Evolutionary conservation across 2,888 invertebrate species (phyloP).

Genomic region (Tricholauxania praeusta): DNA sequence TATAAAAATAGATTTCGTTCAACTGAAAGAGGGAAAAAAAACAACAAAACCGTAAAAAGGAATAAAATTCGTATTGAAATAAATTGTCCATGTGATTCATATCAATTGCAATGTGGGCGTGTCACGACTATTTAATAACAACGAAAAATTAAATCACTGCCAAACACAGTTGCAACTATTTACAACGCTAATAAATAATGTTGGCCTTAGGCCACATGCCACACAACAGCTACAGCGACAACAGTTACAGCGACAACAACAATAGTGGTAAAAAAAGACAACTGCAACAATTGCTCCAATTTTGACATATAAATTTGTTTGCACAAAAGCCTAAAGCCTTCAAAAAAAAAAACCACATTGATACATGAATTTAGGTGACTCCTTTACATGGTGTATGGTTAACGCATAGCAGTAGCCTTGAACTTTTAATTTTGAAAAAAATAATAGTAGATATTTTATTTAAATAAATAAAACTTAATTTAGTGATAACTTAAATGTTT

Average conservation of each 20-base stretch:
- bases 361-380: no score
- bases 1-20: neutral
- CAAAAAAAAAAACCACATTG: no score
- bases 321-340: neutral
- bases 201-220: constrained; percentile 21
- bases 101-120: constrained; percentile 62
- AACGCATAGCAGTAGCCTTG: neutral
- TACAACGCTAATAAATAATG: constrained; percentile 24
- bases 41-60: no score
- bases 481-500: neutral
- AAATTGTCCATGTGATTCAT: constrained; percentile 57
- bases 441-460: no score
- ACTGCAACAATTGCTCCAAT: constrained; percentile 7
- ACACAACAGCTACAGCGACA: neutral
- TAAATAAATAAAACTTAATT: neutral
- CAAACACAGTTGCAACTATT: constrained; percentile 34
- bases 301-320: constrained; percentile 31
- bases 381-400: no score
- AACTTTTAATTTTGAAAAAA: neutral
- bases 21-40: no score
- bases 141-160: constrained; percentile 33
- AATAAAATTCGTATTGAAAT: no score
- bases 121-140: constrained; percentile 46
- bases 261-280: neutral
- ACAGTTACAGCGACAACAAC: constrained; percentile 1